phyloP scores from a whole-genome alignment of 2,888 invertebrate species.

The Polydrusus pterygomalis region DNA sequence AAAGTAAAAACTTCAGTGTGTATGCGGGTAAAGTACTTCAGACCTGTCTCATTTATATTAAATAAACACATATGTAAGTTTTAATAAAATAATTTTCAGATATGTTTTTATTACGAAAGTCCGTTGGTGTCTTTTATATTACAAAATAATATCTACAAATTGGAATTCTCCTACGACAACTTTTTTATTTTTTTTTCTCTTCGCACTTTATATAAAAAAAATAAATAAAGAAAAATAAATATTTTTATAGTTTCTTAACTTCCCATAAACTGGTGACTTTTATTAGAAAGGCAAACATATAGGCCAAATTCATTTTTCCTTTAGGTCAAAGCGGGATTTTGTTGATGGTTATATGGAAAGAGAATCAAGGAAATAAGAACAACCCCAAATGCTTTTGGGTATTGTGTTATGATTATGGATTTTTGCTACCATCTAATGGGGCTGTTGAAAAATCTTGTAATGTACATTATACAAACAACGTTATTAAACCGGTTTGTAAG shows the following conservation, averaged over 20 bases:
- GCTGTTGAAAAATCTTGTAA: no score
- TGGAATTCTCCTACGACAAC: not conserved
- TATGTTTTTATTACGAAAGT: not conserved
- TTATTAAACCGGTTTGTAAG: no score
- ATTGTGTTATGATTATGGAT: not conserved
- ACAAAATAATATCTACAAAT: not conserved
- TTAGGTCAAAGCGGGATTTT: conserved; percentile 16
- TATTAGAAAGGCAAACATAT: conserved; percentile 22
- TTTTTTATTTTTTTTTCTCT: not conserved
- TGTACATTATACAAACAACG: no score
- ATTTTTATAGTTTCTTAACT: conserved; percentile 18
- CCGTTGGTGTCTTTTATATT: no score
- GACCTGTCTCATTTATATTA: no score
- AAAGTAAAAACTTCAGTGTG: no score
- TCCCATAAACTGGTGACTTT: conserved; percentile 10
- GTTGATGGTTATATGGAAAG: conserved; percentile 16
- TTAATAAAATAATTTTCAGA: not conserved
- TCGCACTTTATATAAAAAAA: conserved; percentile 5
- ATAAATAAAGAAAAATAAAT: conserved; percentile 14
- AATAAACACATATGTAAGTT: no score
- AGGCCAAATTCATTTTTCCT: conserved; percentile 24
- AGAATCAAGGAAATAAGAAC: conserved; percentile 14
- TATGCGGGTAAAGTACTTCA: no score
- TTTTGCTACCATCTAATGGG: not conserved
- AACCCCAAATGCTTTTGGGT: not conserved